Evolutionary conservation across 1,140 invertebrate species (phyloP).

Genomic region (Phenacoccus solenopsis): DNA sequence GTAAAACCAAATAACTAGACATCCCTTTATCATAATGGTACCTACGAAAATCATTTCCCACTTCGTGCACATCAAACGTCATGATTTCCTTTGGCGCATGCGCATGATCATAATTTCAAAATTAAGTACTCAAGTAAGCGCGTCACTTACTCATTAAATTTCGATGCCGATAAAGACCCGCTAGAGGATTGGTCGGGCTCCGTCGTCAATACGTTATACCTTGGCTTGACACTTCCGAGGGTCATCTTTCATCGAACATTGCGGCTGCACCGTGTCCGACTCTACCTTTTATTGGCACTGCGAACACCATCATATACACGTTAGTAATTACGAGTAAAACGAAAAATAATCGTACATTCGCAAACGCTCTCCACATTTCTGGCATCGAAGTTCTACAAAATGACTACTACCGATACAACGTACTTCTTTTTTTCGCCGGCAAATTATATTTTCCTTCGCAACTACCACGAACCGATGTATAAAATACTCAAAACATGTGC

Average conservation of each 20-base stretch:
- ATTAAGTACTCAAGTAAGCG: neutral
- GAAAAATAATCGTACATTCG: neutral
- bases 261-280: too few species aligned
- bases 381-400: neutral
- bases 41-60: too few species aligned
- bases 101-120: neutral
- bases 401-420: neutral
- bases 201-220: neutral
- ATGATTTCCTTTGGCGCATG: neutral
- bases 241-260: neutral
- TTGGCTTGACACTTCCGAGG: neutral
- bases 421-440: neutral
- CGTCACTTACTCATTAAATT: conserved; percentile 2
- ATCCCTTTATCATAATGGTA: neutral
- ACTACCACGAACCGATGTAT: neutral
- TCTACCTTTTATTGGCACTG: neutral
- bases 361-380: neutral
- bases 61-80: neutral
- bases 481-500: conserved; percentile 7
- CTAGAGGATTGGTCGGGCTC: neutral
- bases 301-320: neutral
- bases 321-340: neutral
- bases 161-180: neutral
- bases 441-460: neutral
- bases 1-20: too few species aligned